Evolutionary conservation across 2,797 vertebrate genomes (phyloP).

Genomic region (Eospalax fontanierii): DNA sequence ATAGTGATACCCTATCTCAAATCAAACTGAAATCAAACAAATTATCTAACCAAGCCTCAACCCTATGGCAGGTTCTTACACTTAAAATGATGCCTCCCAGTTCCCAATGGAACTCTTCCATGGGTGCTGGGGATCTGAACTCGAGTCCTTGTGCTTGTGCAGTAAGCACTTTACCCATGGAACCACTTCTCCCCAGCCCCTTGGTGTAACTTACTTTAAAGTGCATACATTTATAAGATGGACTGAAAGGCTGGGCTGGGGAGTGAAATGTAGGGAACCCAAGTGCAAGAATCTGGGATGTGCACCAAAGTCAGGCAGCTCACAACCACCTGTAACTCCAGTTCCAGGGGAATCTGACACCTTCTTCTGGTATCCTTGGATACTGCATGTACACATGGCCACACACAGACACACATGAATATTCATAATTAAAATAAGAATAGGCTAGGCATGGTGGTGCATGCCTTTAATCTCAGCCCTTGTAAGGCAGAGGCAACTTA

Average conservation of each 20-base stretch:
- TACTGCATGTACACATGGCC: not conserved
- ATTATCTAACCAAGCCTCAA: not conserved
- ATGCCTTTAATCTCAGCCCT: not conserved
- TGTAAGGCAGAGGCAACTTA: not conserved
- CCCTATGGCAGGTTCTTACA: not conserved
- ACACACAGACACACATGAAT: not conserved
- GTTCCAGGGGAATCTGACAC: not conserved
- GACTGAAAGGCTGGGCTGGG: not conserved
- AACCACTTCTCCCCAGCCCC: not conserved
- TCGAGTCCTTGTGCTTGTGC: not conserved
- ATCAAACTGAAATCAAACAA: not conserved
- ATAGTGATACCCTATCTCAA: too few species aligned
- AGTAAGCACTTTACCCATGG: not conserved
- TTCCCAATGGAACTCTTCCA: not conserved
- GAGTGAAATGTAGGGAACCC: not conserved
- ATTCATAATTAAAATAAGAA: not conserved
- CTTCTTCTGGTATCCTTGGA: not conserved
- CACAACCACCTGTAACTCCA: not conserved
- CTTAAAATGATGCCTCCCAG: not conserved
- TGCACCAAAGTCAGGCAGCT: not conserved
- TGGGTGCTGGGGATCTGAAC: not conserved
- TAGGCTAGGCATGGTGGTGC: not conserved
- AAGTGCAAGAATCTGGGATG: not conserved
- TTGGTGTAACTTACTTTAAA: conserved; percentile 28
- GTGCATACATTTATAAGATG: not conserved